Evolutionary conservation across 2,888 invertebrate genomes (phyloP), one percentile per base, ranked within the genome.

Genomic region (Cephus pygmeus): DNA sequence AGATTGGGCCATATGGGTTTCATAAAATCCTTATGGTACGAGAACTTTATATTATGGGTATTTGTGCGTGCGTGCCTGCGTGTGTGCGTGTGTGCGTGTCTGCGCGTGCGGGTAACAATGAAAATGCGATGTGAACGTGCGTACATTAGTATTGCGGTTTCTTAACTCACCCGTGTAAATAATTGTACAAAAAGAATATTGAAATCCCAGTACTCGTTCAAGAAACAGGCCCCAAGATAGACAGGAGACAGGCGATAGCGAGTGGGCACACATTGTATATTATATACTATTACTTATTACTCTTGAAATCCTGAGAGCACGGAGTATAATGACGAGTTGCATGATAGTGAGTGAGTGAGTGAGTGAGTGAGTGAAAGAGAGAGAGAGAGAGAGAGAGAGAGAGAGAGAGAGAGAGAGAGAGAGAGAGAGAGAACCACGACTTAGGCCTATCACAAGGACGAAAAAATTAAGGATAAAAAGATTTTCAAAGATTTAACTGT

Each of bases 271-370:
- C 71, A 31, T 88, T 89, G 89, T 90, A 90, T 89, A 89, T 89
- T 89, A 88, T 87, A 90, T 87, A 33, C 34, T 33, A 71, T 88
- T 89, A 89, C 87, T 88, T 89, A 89, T 87, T 85, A 87, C 88
- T 89, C 86, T 89, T 89, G 56, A 56, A 89, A 89, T 78, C 88
- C 87, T 87, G 87, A 56, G 56, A 56, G 56, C 87, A 88, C 35
- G 34, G 36, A 74, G 74, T 74, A 23, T 74, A 74, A 33, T 35
- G 31, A n/a, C 74, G 34, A 30, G 34, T 23, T 56, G 56, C 23
- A 23, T 56, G 56, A 56, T 36, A 36, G 36, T 36, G 15, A 36
- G 12, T 15, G 12, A 15, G 4, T 12, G 12, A 3, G 33, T 33
- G 33, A 33, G 33, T 33, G 3, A 33, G 33, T 33, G 33, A 33